These are phyloP conservation scores for Lepidocolaptes lacrymiger DNA, from an alignment of 2,797 vertebrate species.

Conservation along the genomic window DNA sequence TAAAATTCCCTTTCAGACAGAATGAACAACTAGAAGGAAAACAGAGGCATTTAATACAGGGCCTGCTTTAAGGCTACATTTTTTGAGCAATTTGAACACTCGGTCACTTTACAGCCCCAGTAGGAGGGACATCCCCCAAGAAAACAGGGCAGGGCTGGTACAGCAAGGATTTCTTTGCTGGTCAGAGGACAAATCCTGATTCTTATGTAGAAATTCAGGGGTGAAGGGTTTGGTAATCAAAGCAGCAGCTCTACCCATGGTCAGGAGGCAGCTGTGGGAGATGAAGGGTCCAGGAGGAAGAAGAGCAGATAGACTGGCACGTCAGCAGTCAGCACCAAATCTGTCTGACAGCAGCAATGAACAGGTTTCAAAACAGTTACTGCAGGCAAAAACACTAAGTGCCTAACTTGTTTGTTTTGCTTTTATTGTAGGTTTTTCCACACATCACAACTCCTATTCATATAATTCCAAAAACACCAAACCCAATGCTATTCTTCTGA, in stretches of 20 bases:
- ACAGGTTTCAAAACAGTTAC: not conserved
- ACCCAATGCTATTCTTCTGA: not conserved
- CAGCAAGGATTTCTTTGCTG: not conserved
- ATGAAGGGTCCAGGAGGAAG: not conserved
- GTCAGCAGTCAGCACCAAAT: not conserved
- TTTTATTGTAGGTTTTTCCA: not conserved
- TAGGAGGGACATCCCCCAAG: not conserved
- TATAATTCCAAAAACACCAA: not conserved
- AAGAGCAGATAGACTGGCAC: not conserved
- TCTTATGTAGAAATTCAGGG: not conserved
- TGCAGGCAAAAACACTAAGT: not conserved
- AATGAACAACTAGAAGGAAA: not conserved
- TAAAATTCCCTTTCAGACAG: not conserved
- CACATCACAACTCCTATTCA: not conserved
- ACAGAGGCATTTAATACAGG: not conserved
- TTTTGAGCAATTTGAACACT: not conserved
- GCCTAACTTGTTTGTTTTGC: not conserved
- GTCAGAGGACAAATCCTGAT: not conserved
- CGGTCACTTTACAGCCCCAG: not conserved
- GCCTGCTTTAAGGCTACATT: not conserved
- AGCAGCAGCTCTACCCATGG: not conserved
- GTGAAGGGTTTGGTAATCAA: not conserved
- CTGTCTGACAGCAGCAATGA: constrained; percentile 8
- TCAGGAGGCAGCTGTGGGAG: not conserved
- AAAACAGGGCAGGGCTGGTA: not conserved